Conservation (phyloP, 2,113 vertebrate species). For the Brevimyrus niger region DNA sequence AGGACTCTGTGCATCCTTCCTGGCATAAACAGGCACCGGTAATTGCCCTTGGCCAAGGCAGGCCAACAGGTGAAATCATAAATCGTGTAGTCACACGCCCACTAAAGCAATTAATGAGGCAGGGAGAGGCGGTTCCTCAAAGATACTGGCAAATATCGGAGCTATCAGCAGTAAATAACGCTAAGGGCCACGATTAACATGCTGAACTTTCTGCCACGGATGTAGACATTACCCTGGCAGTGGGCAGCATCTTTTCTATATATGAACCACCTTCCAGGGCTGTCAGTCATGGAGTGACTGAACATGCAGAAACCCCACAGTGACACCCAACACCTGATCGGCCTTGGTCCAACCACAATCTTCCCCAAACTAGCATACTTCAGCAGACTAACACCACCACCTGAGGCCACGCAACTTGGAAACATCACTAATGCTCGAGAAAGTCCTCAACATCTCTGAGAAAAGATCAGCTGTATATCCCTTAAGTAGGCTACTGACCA, state of each 20-base stretch:
- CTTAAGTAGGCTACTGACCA: not conserved
- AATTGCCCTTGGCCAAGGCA: constrained; percentile 3
- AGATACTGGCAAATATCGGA: constrained; percentile 27
- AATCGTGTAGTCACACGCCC: constrained; percentile 30
- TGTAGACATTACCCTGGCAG: constrained; percentile 36
- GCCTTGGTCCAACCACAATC: not conserved
- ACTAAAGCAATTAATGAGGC: constrained; percentile 32
- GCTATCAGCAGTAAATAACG: constrained; percentile 36
- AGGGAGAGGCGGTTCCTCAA: constrained; percentile 20
- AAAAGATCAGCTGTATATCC: not conserved
- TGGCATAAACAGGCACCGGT: not conserved
- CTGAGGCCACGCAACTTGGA: not conserved
- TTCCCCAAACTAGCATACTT: not conserved
- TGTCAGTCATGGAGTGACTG: not conserved
- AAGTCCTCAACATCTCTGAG: not conserved
- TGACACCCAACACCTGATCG: not conserved
- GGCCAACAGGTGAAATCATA: constrained; percentile 35
- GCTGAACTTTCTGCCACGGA: constrained; percentile 25
- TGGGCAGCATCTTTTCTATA: not conserved
- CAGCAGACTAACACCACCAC: not conserved
- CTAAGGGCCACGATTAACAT: constrained; percentile 34
- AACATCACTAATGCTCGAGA: not conserved
- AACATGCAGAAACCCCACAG: not conserved
- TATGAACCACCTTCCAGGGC: not conserved
- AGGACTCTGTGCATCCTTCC: not conserved